phyloP scores from a whole-genome alignment of 2,797 vertebrate genomes.

The Dryobates pubescens region DNA sequence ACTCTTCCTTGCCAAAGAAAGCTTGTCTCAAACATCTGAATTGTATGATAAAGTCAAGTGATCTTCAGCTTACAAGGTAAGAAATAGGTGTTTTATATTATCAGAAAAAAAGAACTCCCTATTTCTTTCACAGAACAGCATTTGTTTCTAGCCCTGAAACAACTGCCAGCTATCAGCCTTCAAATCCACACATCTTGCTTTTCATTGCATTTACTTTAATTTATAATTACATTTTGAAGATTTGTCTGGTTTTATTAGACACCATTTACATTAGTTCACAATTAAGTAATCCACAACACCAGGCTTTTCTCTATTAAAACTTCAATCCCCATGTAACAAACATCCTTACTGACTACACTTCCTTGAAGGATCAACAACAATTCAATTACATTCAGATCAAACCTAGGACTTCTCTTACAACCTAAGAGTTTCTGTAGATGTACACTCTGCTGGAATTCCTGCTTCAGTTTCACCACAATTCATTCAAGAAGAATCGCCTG shows the following conservation, averaged over 20 bases:
- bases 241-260: neutral
- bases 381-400: neutral
- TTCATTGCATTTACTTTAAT: neutral
- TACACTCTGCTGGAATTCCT: neutral
- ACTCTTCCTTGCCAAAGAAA: neutral
- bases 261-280: neutral
- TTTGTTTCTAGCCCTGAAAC: neutral
- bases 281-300: neutral
- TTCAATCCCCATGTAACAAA: neutral
- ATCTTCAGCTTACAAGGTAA: slow-evolving; percentile 12
- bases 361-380: neutral
- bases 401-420: neutral
- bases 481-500: neutral
- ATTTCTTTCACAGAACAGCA: neutral
- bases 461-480: neutral
- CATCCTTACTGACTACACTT: neutral
- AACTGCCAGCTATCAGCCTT: neutral
- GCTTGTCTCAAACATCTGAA: neutral
- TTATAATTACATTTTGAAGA: neutral
- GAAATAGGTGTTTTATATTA: neutral
- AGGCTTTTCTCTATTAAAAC: neutral
- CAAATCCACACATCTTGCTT: neutral
- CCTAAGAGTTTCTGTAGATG: neutral
- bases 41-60: slow-evolving; percentile 4
- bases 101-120: neutral